Conservation (phyloP, 2,797 vertebrate species). For the Syndactyla subalaris region DNA sequence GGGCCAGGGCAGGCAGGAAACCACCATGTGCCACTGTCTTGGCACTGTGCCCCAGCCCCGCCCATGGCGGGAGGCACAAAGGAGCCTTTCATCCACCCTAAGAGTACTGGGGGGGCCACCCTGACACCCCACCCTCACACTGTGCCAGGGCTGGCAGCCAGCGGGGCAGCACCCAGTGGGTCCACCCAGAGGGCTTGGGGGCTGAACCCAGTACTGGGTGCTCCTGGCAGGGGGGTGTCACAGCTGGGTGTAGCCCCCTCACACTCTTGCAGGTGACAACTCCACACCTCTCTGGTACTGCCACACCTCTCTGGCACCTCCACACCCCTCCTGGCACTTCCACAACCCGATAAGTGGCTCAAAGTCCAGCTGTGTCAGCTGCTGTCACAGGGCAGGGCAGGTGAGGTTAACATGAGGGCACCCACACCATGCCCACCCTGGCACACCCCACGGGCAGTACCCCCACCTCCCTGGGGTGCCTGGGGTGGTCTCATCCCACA, state of each 20-base stretch:
- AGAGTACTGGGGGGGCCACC: rapidly evolving
- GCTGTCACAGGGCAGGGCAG: rapidly evolving
- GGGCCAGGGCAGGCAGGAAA: background rate
- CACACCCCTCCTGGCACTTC: background rate
- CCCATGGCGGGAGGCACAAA: background rate
- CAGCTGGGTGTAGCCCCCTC: background rate
- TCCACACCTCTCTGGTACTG: background rate
- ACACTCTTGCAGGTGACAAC: background rate
- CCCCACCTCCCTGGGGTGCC: background rate
- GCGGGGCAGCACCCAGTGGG: rapidly evolving
- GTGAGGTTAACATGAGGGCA: background rate
- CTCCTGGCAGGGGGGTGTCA: background rate
- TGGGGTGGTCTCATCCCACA: rapidly evolving
- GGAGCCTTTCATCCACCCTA: background rate
- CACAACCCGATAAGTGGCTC: background rate
- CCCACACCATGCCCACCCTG: background rate
- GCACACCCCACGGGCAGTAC: background rate
- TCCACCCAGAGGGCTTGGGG: rapidly evolving
- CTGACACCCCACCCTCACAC: rapidly evolving
- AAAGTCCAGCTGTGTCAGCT: constrained; percentile 38
- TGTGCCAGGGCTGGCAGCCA: background rate
- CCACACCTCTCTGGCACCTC: background rate
- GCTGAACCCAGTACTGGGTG: background rate
- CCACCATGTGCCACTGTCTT: rapidly evolving
- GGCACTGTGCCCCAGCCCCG: background rate